Conservation (phyloP, 2,113 vertebrate genomes). For the Anhinga rufa region DNA sequence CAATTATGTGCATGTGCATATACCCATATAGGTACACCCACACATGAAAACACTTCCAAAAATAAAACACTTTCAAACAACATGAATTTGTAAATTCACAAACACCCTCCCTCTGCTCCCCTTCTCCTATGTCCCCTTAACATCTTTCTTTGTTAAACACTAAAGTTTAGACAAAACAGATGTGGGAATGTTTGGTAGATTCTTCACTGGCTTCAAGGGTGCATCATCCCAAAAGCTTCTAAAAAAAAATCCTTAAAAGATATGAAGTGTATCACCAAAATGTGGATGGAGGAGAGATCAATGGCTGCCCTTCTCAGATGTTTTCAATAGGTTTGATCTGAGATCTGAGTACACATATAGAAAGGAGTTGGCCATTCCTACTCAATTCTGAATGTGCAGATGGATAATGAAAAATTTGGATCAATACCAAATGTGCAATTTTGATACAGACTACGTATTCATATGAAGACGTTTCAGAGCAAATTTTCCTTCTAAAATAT, state of each 20-base stretch:
- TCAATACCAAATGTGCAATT: neutral
- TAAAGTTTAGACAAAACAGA: neutral
- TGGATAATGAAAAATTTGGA: neutral
- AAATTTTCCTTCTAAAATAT: neutral
- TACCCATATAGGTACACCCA: neutral
- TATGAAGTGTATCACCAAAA: neutral
- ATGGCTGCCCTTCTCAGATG: neutral
- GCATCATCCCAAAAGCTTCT: neutral
- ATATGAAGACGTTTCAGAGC: neutral
- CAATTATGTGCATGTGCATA: neutral
- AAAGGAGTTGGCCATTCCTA: neutral
- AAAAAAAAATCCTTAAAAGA: neutral
- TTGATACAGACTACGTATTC: neutral
- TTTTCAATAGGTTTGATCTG: neutral
- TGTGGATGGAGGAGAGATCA: neutral
- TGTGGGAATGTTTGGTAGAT: neutral
- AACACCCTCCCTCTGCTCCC: neutral
- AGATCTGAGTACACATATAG: neutral
- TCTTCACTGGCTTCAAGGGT: neutral
- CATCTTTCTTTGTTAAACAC: neutral
- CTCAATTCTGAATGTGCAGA: neutral
- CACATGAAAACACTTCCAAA: neutral
- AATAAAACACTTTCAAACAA: neutral
- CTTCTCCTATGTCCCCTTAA: neutral
- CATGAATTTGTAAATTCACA: neutral